Evolutionary conservation across 2,113 vertebrate species (phyloP).

Genomic region (Pundamilia nyererei): DNA sequence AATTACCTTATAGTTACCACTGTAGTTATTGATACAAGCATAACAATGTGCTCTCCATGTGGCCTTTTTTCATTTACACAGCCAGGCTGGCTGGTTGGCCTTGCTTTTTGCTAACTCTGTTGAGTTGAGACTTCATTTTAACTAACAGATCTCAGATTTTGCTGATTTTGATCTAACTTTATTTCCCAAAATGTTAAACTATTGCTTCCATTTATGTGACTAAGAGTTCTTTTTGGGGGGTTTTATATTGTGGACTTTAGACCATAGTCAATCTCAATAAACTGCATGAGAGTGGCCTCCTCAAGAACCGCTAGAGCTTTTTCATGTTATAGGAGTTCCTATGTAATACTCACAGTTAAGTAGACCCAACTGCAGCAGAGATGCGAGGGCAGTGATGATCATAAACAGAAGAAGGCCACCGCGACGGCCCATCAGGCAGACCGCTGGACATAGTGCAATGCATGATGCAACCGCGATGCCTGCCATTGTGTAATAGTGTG

Average conservation of each 20-base stretch:
- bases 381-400: slow-evolving; percentile 94
- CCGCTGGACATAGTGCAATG: slow-evolving; percentile 86
- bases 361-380: slow-evolving; percentile 90
- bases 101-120: background rate
- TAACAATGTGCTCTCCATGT: background rate
- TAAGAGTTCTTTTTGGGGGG: fast-evolving
- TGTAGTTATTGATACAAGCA: background rate
- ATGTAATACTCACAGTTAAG: slow-evolving; percentile 85
- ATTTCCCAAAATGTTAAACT: background rate
- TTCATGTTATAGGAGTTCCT: background rate
- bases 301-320: background rate
- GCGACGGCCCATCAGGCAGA: slow-evolving; percentile 85
- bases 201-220: background rate
- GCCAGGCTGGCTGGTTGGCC: background rate
- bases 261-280: background rate
- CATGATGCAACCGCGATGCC: slow-evolving; percentile 87
- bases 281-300: background rate
- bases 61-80: background rate
- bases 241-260: background rate
- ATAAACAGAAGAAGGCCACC: slow-evolving; percentile 92
- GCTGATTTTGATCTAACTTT: background rate
- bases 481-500: slow-evolving; percentile 90
- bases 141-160: background rate
- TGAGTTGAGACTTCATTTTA: background rate
- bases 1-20: background rate